Evolutionary conservation across 2,797 vertebrate genomes (phyloP).

Genomic region (Peromyscus aztecus): DNA sequence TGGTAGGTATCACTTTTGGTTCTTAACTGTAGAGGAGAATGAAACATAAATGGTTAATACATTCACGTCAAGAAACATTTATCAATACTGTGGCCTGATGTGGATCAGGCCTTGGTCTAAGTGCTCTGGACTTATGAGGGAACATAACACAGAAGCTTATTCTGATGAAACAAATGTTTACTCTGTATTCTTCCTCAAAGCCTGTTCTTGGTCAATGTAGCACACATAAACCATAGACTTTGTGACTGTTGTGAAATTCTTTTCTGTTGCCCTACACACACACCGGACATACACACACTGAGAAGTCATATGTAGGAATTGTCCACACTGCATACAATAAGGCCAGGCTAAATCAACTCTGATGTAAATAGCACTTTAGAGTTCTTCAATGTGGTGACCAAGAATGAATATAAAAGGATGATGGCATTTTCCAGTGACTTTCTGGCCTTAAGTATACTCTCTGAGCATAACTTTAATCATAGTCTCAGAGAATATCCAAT

Average conservation of each 20-base stretch:
- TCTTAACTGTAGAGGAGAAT: slow-evolving; percentile 22
- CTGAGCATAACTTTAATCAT: background rate
- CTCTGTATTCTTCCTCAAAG: background rate
- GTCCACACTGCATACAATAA: background rate
- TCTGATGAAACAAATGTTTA: slow-evolving; percentile 21
- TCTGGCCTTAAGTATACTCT: slow-evolving; percentile 1
- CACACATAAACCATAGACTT: background rate
- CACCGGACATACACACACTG: background rate
- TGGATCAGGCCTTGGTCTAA: slow-evolving; percentile 9
- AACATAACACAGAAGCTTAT: slow-evolving; percentile 40
- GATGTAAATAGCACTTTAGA: background rate
- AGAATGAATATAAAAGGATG: background rate
- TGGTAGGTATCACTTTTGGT: background rate
- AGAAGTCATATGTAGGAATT: background rate
- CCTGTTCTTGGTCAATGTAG: background rate
- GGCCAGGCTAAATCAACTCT: background rate
- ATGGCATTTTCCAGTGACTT: slow-evolving; percentile 1
- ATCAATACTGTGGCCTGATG: background rate
- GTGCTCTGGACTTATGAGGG: background rate
- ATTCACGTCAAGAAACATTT: slow-evolving; percentile 48
- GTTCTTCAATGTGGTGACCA: background rate
- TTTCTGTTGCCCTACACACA: background rate
- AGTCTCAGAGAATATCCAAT: background rate
- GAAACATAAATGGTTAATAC: slow-evolving; percentile 20
- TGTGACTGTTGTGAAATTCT: background rate